Evolutionary conservation across 2,113 vertebrate species (phyloP).

Genomic region (Chloebia gouldiae): DNA sequence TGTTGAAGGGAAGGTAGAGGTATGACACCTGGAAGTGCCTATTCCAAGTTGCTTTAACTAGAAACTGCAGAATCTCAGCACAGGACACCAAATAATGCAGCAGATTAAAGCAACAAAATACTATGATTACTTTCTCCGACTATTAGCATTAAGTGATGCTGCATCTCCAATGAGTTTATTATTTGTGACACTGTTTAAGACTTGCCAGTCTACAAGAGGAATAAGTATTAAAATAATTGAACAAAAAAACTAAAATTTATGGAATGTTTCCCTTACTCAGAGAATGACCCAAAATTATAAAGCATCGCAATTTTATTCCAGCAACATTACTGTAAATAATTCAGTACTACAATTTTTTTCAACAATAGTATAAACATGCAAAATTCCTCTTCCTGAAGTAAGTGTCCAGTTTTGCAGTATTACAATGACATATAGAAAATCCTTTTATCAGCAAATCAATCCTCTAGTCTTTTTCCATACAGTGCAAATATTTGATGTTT

Average conservation of each 20-base stretch:
- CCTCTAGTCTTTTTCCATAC: not conserved
- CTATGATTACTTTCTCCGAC: not conserved
- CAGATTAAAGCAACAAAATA: not conserved
- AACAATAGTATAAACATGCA: not conserved
- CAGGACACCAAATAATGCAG: not conserved
- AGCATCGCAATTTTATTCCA: not conserved
- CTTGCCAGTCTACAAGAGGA: not conserved
- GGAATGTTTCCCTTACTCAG: not conserved
- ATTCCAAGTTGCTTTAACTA: not conserved
- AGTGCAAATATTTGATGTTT: not conserved
- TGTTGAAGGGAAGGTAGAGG: not conserved
- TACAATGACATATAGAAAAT: not conserved
- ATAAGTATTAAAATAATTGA: not conserved
- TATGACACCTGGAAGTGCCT: not conserved
- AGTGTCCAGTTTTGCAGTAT: not conserved
- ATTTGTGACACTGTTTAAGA: not conserved
- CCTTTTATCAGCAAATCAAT: not conserved
- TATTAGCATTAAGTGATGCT: not conserved
- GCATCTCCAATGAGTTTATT: not conserved
- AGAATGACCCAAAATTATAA: not conserved
- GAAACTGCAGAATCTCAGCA: not conserved
- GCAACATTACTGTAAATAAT: not conserved
- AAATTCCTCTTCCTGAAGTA: not conserved
- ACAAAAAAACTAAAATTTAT: not conserved
- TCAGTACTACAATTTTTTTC: not conserved